Evolutionary conservation across 23 tunicate genomes (phyloP), one percentile per base, ranked within the genome.

Genomic region (Phallusia fumigata): DNA sequence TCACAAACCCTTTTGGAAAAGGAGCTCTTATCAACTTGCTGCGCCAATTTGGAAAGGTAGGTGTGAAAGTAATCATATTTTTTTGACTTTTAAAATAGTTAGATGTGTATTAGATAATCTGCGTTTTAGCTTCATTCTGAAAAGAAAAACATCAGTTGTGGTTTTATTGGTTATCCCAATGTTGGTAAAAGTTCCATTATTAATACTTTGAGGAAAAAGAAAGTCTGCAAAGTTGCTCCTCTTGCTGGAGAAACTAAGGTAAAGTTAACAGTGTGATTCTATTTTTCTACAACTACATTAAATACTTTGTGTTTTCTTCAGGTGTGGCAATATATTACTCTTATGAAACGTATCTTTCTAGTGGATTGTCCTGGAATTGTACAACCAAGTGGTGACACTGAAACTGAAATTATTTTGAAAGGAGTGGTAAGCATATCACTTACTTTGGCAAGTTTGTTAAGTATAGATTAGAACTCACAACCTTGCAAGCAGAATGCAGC

Each of bases 301-400:
- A 30, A 65, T 6, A 5, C 11, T 6, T 5, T 40, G 10, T 40
- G 47, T 40, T 40, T 58, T 24, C 3, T 21, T 58, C 18, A 93
- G 98, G 99, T 95, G n/a, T 95, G 99, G 99, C 99, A 95, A 81
- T 95, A 90, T 80, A 87, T 95, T 32, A 90, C 99, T 30, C 73
- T 95, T 81, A 95, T 90, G 95, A 87, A 85, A 52, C 79, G 87
- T 30, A 90, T 95, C 24, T 90, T 90, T 75, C 80, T 95, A 65
- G 90, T 95, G 24, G 99, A 95, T 80, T 95, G 99, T 77, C 99
- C 99, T 5, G 99, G 99, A 22, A 88, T 95, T 32, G 99, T 95
- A 31, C 92, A 94, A 22, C 95, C 91, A 22, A 49, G 85, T 49
- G 99, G 99, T 35, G 95, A 90, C 35, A 86, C 92, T 30, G 99